Evolutionary conservation across 2,888 invertebrate genomes (phyloP).

Genomic region (Drosophila emarginata): DNA sequence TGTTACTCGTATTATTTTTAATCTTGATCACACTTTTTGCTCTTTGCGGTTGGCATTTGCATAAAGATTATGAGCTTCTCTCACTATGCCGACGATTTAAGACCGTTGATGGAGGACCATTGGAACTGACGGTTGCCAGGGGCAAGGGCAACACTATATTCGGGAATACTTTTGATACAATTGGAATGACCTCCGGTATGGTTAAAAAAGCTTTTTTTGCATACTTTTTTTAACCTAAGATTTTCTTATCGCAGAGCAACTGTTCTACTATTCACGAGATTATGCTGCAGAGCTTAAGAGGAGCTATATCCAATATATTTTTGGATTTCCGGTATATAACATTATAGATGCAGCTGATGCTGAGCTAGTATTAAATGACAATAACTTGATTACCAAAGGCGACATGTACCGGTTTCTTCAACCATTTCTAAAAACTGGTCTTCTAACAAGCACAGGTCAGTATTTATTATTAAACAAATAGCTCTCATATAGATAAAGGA

Average conservation of each 20-base stretch:
- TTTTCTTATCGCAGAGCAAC: constrained; percentile 39
- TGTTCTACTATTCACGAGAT: constrained; percentile 57
- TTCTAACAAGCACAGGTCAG: constrained; percentile 63
- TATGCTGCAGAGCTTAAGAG: constrained; percentile 47
- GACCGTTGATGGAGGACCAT: constrained; percentile 57
- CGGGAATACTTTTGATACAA: constrained; percentile 67
- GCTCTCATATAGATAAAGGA: no score
- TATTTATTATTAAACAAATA: not conserved
- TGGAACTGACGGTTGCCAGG: constrained; percentile 50
- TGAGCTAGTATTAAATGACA: constrained; percentile 66
- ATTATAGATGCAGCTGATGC: constrained; percentile 66
- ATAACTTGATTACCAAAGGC: constrained; percentile 69
- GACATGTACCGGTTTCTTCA: constrained; percentile 52
- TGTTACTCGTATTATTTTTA: constrained; percentile 17
- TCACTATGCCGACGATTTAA: constrained; percentile 53
- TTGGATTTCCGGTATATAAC: constrained; percentile 57
- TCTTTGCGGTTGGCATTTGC: constrained; percentile 23
- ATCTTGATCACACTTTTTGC: constrained; percentile 22
- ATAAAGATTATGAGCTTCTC: constrained; percentile 44
- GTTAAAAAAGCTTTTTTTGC: not conserved
- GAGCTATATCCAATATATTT: constrained; percentile 56
- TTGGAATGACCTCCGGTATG: constrained; percentile 58
- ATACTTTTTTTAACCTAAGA: not conserved
- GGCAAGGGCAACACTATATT: constrained; percentile 60
- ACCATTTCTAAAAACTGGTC: constrained; percentile 68